A percentile compares a stretch with the other conserved stretches of the same genome.
Conservation (phyloP, 2,113 vertebrate species). For the Oryzias celebensis region DNA sequence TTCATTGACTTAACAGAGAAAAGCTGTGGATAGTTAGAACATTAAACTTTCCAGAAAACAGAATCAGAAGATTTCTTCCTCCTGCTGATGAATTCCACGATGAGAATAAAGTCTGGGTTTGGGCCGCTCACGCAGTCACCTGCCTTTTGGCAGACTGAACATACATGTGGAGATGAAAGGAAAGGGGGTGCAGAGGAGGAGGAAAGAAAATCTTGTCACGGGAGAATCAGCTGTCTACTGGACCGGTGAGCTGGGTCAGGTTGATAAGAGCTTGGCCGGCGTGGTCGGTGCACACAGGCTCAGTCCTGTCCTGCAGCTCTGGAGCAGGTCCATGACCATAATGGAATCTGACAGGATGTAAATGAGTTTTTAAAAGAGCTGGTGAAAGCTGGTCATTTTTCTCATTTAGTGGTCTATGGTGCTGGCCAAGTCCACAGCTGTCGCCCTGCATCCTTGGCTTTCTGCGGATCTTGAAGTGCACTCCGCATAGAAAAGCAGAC, state of each 20-base stretch:
- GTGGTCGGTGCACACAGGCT: slow-evolving; percentile 69
- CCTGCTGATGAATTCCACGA: slow-evolving; percentile 65
- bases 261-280: slow-evolving; percentile 70
- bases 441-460: slow-evolving; percentile 78
- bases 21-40: too few species aligned
- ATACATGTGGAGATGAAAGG: slow-evolving; percentile 28
- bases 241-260: slow-evolving; percentile 75
- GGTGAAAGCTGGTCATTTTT: slow-evolving; percentile 91
- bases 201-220: slow-evolving; percentile 66
- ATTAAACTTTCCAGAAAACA: too few species aligned
- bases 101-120: slow-evolving; percentile 62
- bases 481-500: slow-evolving; percentile 77
- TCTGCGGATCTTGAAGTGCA: slow-evolving; percentile 71
- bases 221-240: slow-evolving; percentile 71
- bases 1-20: too few species aligned
- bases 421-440: slow-evolving; percentile 84
- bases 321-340: slow-evolving; percentile 77
- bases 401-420: slow-evolving; percentile 93
- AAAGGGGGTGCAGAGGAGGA: background rate
- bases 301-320: slow-evolving; percentile 72
- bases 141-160: slow-evolving; percentile 57
- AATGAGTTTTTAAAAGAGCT: slow-evolving; percentile 93
- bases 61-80: slow-evolving; percentile 52
- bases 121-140: slow-evolving; percentile 72
- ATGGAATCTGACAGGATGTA: slow-evolving; percentile 96